Percentiles rank a stretch among this genome's conserved stretches.
Conservation (phyloP, 2,113 vertebrate species). For the Chiloscyllium plagiosum region DNA sequence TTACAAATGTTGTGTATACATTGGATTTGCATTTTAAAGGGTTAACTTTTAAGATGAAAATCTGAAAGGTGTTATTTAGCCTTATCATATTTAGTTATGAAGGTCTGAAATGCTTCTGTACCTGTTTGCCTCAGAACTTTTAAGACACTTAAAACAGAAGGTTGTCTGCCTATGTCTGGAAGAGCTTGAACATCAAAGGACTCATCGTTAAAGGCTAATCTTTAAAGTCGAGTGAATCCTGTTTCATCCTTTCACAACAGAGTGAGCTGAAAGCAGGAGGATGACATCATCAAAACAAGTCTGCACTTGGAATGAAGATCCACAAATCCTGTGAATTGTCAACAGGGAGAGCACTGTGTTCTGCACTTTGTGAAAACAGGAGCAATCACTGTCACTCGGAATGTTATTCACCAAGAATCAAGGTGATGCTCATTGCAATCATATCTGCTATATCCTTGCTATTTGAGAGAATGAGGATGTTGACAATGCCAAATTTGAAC, state of each 20-base stretch:
- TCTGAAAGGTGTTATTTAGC: constrained; percentile 31
- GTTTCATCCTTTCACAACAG: constrained; percentile 34
- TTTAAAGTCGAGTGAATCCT: constrained; percentile 33
- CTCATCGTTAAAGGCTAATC: constrained; percentile 4
- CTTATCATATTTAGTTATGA: constrained; percentile 26
- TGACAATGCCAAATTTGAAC: neutral
- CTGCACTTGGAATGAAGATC: constrained; percentile 23
- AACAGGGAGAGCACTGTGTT: constrained; percentile 1
- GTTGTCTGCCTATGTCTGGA: constrained; percentile 33
- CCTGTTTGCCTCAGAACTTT: constrained; percentile 29
- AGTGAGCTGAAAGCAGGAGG: neutral
- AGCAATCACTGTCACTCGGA: constrained; percentile 7
- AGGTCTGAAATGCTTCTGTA: constrained; percentile 14
- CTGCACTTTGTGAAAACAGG: neutral
- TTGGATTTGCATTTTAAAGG: neutral
- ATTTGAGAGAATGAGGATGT: neutral
- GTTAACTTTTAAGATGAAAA: constrained; percentile 24
- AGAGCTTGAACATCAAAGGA: constrained; percentile 31
- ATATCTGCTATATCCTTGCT: neutral
- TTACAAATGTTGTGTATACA: neutral
- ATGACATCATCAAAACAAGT: constrained; percentile 36
- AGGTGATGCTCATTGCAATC: neutral
- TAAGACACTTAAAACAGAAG: constrained; percentile 34
- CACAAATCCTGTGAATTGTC: neutral
- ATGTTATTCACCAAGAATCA: neutral